Base-by-base conservation (phyloP, 2,888 invertebrate species). In the Dioctria rufipes region DNA sequence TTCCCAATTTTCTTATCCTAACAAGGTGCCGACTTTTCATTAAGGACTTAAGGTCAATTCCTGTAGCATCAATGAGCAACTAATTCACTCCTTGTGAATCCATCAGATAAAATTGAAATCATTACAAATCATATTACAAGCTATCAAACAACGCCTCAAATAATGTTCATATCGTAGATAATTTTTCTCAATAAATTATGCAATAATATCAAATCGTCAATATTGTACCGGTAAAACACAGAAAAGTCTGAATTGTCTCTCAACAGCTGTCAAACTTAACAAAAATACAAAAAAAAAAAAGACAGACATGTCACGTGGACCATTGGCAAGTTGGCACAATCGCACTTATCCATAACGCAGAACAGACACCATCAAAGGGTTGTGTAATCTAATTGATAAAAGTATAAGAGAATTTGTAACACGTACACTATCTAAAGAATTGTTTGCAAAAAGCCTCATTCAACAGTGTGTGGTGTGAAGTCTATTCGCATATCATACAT, bases 351-450 rank as follows among this genome's bases (percentile, higher is more conserved):
- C 58, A 58, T 25, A 25, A 43, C 25, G 60, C 60, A 42, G 58
- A 73, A 73, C 43, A 25, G 0, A 25, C 25, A 73, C 73, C 40
- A 73, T 54, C 42, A 58, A 73, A 73, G 60, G 39, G 60, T 73
- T 73, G 73, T 73, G 73, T 73, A 73, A 73, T 58, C 43, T 58
- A 73, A 73, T 73, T 73, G 73, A n/a, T 13, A 13, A 25, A 13
- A 61, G 61, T 61, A 61, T 25, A 25, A 25, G 25, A 25, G 25
- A 8, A 4, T 5, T 58, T 58, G 73, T 73, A 73, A 73, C 73
- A 58, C 73, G 73, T 39, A 73, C 73, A 73, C 73, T 25, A 73
- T 5, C 51, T n/a, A 6, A 0, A 73, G 73, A 6, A 40, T 42
- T 73, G 43, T 73, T 73, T 73, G 73, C 73, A 60, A 73, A 73